Evolutionary conservation across 92 coral and sea anemone species (phyloP).

Genomic region (Zoanthus sociatus): DNA sequence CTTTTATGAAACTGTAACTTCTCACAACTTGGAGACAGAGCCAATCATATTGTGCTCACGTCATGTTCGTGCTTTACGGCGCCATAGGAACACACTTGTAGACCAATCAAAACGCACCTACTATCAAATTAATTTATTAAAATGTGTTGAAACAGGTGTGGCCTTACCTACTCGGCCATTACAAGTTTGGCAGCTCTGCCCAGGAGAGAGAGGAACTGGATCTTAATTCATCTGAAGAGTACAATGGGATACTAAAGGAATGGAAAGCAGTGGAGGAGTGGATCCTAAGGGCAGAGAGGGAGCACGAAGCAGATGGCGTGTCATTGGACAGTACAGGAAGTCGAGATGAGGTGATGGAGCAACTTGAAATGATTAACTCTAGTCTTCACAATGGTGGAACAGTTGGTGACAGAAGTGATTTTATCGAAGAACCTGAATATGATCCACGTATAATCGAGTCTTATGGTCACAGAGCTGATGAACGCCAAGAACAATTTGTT

Average conservation of each 20-base stretch:
- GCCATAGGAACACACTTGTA: background rate
- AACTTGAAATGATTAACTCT: constrained; percentile 85
- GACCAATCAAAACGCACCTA: background rate
- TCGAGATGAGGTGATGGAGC: constrained; percentile 92
- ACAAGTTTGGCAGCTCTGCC: constrained; percentile 91
- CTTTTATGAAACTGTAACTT: no score
- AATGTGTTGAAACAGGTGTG: constrained; percentile 69
- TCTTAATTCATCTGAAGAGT: constrained; percentile 63
- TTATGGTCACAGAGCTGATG: constrained; percentile 18
- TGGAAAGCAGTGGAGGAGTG: constrained; percentile 92
- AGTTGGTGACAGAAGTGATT: constrained; percentile 23
- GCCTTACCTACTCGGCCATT: constrained; percentile 94
- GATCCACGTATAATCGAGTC: constrained; percentile 67
- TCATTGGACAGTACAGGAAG: constrained; percentile 95
- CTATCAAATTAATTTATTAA: background rate
- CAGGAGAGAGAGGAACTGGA: constrained; percentile 77
- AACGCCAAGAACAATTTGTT: constrained; percentile 58
- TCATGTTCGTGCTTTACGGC: no score
- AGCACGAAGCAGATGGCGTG: constrained; percentile 89
- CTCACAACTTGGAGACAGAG: no score
- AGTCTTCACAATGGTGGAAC: constrained; percentile 72
- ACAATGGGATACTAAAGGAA: constrained; percentile 76
- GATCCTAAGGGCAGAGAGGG: constrained; percentile 82
- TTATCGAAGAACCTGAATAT: constrained; percentile 82
- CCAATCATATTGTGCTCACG: no score